Evolutionary conservation across 2,888 invertebrate genomes (phyloP).

Genomic region (Sarcophaga rosellei): DNA sequence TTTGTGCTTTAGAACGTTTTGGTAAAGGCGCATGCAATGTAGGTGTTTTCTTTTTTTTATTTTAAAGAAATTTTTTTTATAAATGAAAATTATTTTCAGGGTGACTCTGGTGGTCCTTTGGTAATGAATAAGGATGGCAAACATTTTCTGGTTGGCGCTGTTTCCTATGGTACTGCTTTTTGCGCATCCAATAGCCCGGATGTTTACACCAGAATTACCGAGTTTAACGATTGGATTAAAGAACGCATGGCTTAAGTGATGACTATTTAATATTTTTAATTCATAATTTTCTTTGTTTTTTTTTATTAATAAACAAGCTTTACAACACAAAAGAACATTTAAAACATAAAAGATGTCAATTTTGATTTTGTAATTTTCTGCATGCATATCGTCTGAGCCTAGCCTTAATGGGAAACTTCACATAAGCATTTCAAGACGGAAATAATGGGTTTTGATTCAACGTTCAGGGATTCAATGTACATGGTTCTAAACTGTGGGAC

Average conservation of each 20-base stretch:
- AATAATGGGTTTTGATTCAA: too few relatives aligned
- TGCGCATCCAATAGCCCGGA: slow-evolving; percentile 79
- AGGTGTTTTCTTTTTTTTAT: slow-evolving; percentile 66
- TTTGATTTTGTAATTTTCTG: neutral
- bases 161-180: slow-evolving; percentile 80
- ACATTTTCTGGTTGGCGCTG: slow-evolving; percentile 78
- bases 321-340: slow-evolving; percentile 55
- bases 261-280: neutral
- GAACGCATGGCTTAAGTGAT: slow-evolving; percentile 71
- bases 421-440: too few relatives aligned
- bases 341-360: neutral
- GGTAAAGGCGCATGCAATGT: slow-evolving; percentile 81
- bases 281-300: neutral
- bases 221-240: slow-evolving; percentile 78
- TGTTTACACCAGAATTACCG: slow-evolving; percentile 80
- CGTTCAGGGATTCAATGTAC: too few relatives aligned
- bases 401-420: too few relatives aligned
- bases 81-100: slow-evolving; percentile 70
- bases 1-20: slow-evolving; percentile 78
- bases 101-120: slow-evolving; percentile 81
- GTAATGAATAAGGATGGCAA: slow-evolving; percentile 76
- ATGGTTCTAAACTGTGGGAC: too few relatives aligned
- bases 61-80: slow-evolving; percentile 2
- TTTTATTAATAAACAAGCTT: neutral
- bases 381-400: too few relatives aligned